Evolutionary conservation across 1,140 invertebrate genomes (phyloP).

Genomic region (Adelges cooleyi): DNA sequence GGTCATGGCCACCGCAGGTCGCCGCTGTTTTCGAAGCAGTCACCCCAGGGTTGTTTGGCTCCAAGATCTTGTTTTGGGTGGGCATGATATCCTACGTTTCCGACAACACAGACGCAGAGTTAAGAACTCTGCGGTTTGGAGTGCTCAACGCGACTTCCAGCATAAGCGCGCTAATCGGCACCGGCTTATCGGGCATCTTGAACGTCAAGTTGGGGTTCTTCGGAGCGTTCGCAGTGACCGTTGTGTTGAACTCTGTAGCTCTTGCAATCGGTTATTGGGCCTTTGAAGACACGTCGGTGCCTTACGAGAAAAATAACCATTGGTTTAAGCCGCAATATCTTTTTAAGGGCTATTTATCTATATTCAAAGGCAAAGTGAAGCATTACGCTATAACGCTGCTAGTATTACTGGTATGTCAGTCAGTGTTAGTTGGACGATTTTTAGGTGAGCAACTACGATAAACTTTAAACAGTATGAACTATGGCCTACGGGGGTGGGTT

Average conservation of each 20-base stretch:
- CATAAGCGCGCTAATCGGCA: conserved; percentile 26
- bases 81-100: conserved; percentile 40
- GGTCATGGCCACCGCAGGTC: conserved; percentile 29
- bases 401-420: not conserved
- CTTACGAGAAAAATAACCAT: not conserved
- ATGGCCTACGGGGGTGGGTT: no score
- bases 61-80: conserved; percentile 38
- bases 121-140: conserved; percentile 38
- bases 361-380: not conserved
- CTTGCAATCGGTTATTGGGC: not conserved
- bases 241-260: not conserved
- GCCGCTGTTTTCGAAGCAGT: conserved; percentile 37
- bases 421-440: not conserved
- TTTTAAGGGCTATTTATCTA: not conserved
- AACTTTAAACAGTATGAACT: no score
- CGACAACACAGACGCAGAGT: conserved; percentile 35
- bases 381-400: not conserved
- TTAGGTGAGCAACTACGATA: no score
- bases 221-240: conserved; percentile 17
- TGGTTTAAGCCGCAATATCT: not conserved
- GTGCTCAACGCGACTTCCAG: conserved; percentile 34
- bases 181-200: conserved; percentile 25
- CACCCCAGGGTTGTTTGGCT: conserved; percentile 38
- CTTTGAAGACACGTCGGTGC: not conserved
- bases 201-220: conserved; percentile 23